Percentiles rank a stretch among this genome's conserved stretches.
phyloP scores from a whole-genome alignment of 2,888 invertebrate genomes.

The Oscheius myriophilus region DNA sequence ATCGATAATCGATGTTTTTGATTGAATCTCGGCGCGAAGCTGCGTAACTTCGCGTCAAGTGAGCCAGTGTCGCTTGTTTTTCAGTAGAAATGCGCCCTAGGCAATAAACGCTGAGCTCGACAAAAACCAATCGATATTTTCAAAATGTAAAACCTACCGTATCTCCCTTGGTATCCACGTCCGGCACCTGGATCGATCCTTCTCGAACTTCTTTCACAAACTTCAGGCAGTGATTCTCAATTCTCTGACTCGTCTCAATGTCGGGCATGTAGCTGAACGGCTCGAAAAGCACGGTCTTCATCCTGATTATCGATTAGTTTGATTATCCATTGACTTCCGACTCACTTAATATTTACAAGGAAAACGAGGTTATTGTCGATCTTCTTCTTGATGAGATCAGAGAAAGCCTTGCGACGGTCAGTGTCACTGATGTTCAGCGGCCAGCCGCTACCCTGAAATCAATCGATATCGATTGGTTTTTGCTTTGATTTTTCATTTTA shows the following conservation, averaged over 20 bases:
- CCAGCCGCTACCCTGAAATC: conserved; percentile 61
- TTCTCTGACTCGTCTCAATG: conserved; percentile 55
- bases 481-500: too few relatives aligned
- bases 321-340: not conserved
- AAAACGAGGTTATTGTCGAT: conserved; percentile 58
- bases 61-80: too few relatives aligned
- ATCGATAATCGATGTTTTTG: too few relatives aligned
- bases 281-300: conserved; percentile 54
- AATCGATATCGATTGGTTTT: not conserved
- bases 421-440: conserved; percentile 46
- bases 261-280: conserved; percentile 64
- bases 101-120: not conserved
- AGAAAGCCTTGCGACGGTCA: conserved; percentile 51
- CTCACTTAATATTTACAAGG: conserved; percentile 60
- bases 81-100: too few relatives aligned
- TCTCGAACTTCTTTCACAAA: conserved; percentile 51
- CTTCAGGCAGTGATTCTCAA: conserved; percentile 55
- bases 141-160: not conserved
- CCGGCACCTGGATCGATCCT: conserved; percentile 43
- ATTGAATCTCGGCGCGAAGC: too few relatives aligned
- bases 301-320: not conserved
- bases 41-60: too few relatives aligned
- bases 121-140: not conserved
- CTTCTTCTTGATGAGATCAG: conserved; percentile 57
- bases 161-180: conserved; percentile 30